phyloP scores from a whole-genome alignment of 2,113 vertebrate species.

The Dipodomys stephensi region DNA sequence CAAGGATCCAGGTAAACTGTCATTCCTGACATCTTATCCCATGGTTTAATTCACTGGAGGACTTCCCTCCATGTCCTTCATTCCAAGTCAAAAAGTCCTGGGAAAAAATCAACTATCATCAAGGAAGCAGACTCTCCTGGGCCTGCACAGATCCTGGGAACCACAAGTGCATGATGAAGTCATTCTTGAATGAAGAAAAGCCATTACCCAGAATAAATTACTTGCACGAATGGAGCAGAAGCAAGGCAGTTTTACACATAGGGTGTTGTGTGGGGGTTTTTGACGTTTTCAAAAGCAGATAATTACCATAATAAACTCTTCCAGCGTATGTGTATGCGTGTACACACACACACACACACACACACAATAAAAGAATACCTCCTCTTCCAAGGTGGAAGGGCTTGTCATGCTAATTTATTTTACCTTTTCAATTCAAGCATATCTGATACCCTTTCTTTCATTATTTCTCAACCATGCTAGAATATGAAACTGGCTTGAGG shows the following conservation, averaged over 20 bases:
- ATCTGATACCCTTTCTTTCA: no score
- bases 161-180: no score
- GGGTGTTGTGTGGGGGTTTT: no score
- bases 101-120: not conserved
- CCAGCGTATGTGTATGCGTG: not conserved
- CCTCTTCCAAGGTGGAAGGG: not conserved
- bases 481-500: not conserved
- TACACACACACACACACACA: no score
- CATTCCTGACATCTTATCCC: not conserved
- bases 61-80: not conserved
- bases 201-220: not conserved
- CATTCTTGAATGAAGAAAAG: not conserved
- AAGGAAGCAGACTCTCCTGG: not conserved
- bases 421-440: no score
- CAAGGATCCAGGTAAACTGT: not conserved
- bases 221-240: not conserved
- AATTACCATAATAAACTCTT: constrained; percentile 38
- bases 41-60: not conserved
- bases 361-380: not conserved
- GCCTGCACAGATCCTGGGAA: fast-evolving
- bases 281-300: not conserved
- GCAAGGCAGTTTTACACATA: not conserved
- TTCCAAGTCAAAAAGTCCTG: constrained; percentile 21
- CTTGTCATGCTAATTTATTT: no score
- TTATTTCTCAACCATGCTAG: not conserved